Percentiles rank a stretch among this genome's conserved stretches.
phyloP scores from a whole-genome alignment of 2,888 invertebrate species.

The Scaptomyza tumidula region DNA sequence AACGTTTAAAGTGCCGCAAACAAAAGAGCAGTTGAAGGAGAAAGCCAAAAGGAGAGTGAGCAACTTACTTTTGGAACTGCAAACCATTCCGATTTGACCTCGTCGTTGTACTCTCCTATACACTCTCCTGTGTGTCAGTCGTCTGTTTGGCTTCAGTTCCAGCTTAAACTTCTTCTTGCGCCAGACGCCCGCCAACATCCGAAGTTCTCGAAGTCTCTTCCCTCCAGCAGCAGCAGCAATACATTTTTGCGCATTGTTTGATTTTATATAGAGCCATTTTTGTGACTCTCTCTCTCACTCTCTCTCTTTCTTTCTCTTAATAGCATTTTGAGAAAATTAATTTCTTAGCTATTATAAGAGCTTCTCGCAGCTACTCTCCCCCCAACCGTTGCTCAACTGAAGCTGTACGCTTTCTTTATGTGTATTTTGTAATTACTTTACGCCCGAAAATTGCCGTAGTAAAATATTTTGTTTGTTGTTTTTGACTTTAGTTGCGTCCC shows the following conservation, averaged over 20 bases:
- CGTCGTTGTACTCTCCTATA: neutral
- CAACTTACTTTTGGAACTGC: neutral
- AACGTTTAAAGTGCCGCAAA: constrained; percentile 36
- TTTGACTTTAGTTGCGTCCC: constrained; percentile 19
- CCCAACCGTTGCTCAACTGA: neutral
- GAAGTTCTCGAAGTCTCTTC: neutral
- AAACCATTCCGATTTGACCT: constrained; percentile 13
- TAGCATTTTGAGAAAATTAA: constrained; percentile 76
- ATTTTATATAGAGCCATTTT: constrained; percentile 76
- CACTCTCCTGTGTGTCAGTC: neutral
- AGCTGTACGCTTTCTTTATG: no score
- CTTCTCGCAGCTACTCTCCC: neutral
- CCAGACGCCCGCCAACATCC: constrained; percentile 19
- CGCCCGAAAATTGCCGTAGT: constrained; percentile 73
- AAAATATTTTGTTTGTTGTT: constrained; percentile 69
- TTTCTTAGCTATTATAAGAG: constrained; percentile 73
- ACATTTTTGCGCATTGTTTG: constrained; percentile 68
- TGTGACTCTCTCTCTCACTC: constrained; percentile 62
- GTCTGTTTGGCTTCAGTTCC: neutral
- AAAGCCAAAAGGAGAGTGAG: neutral
- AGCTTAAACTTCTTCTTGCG: constrained; percentile 7
- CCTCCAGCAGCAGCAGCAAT: neutral
- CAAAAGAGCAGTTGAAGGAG: neutral
- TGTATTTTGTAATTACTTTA: constrained; percentile 76
- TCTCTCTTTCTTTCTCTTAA: constrained; percentile 48